Percentiles rank a stretch among this genome's conserved stretches.
These are phyloP conservation scores for Caerostris darwini DNA, from an alignment of 1,140 invertebrate species.

Conservation along the genomic window DNA sequence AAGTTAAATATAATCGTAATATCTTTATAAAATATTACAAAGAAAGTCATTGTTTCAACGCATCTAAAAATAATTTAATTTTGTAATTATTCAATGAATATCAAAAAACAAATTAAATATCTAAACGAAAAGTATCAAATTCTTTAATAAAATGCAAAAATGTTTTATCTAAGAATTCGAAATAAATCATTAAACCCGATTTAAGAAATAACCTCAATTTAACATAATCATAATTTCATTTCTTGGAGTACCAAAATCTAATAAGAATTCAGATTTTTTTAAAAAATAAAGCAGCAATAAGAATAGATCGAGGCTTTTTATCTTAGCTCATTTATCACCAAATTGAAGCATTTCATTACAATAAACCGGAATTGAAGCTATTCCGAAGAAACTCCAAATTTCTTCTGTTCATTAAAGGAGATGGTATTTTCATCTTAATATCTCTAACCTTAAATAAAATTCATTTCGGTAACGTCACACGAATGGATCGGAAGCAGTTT, in stretches of 20 bases:
- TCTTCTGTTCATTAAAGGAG: constrained; percentile 6
- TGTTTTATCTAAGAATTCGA: background rate
- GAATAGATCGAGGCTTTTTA: background rate
- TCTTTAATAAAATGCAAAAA: background rate
- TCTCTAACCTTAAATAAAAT: constrained; percentile 24
- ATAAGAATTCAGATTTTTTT: background rate
- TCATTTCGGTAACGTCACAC: constrained; percentile 37
- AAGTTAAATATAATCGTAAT: too few species aligned
- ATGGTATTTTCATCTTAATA: constrained; percentile 46
- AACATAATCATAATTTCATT: constrained; percentile 32
- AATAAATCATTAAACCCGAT: background rate
- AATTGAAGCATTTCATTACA: constrained; percentile 70
- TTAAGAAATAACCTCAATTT: background rate
- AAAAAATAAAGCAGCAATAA: background rate
- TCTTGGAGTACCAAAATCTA: background rate
- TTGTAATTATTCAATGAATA: too few species aligned
- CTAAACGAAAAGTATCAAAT: background rate
- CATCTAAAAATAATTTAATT: too few species aligned
- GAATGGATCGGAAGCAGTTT: constrained; percentile 42
- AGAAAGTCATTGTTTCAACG: too few species aligned
- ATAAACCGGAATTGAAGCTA: constrained; percentile 47
- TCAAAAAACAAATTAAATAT: too few species aligned
- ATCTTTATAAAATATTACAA: too few species aligned
- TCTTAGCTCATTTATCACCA: constrained; percentile 46
- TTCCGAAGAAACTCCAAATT: background rate